Evolutionary conservation across 2,888 invertebrate genomes (phyloP), one percentile per base, ranked within the genome.

Genomic region (Aporophyla lueneburgensis): DNA sequence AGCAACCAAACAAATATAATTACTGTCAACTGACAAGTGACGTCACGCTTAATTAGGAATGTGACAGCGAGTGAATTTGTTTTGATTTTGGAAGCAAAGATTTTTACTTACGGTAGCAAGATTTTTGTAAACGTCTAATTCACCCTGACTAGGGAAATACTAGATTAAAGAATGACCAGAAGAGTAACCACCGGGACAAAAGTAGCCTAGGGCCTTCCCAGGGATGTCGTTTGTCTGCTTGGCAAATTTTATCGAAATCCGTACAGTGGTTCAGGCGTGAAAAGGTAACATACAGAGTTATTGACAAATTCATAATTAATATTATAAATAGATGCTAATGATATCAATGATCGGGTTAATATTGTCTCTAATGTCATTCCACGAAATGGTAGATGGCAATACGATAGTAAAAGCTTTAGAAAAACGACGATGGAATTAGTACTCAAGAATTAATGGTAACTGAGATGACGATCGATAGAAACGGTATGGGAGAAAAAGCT

Each of bases 1-100:
- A 54, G 27, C 58, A 78, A 74, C 68, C 54, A 84, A 78, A 84
- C 78, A 86, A 84, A 83, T 79, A 87, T 87, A 88, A 81, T 86
- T 80, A 87, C 72, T 73, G 74, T 56, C 73, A 70, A 76, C 74
- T 74, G 76, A 46, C 73, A 80, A 75, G 51, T 67, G 76, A 78
- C 54, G 74, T 84, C 77, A 65, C 53, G 63, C 21, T 68, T 76
- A 85, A 87, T 82, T 82, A 76, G 61, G 61, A 72, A 77, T 7
- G 73, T n/a, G 79, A 72, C 78, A 80, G 33, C 63, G 70, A 84
- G 19, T 62, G 53, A 74, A 71, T 71, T 78, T 43, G 56, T 66
- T 81, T 71, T 58, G 53, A 46, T 46, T 59, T 67, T 51, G 2
- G 33, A 56, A 12, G 33, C 16, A 19, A n/a, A 0, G 24, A 49